Base-by-base conservation (phyloP, 2,888 invertebrate species). In the Melieria picta region DNA sequence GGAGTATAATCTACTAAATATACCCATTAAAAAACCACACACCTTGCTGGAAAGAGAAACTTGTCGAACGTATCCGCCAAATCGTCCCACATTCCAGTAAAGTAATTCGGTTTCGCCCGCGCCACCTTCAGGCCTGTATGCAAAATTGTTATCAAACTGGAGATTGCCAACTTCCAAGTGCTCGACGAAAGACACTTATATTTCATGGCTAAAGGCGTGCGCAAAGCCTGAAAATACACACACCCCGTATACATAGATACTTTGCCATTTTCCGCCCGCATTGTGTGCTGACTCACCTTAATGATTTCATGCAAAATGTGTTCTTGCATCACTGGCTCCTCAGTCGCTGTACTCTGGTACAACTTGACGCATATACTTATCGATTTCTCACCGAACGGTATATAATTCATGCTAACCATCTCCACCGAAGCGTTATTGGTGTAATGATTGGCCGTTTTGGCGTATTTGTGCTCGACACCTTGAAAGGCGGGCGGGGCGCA, bases 31-130 rank as follows among this genome's bases (percentile, higher is more conserved):
- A 48, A 58, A 10, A 47, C 45, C 30, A 82, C 81, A 85, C 87
- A 93, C 93, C 91, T 92, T 81, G 91, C 91, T 7, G 95, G 94
- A 84, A 99, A 99, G 72, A 99, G 89, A 85, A 98, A 98, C 69
- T 95, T 94, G 80, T 98, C 96, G 52, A 99, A 87, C 0, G 96
- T 93, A 66, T 90, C 90, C 0, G 95, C 95, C 71, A 99, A 88
- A 79, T 93, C 93, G 69, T 92, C 91, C 99, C 99, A 99, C 89
- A 95, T 93, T 65, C 89, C 89, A 69, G 89, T 87, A 84, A 94
- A 94, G 57, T 90, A 90, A 75, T 92, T 91, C 52, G 94, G 92
- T 80, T 91, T 89, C 74, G 92, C 91, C 78, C 96, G 90, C 43
- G 97, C 97, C 42, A 98, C 89, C 6, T 97, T 97, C 56, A 99